These are phyloP conservation scores for Tyria jacobaeae DNA, from an alignment of 2,888 invertebrate species.

Conservation along the genomic window DNA sequence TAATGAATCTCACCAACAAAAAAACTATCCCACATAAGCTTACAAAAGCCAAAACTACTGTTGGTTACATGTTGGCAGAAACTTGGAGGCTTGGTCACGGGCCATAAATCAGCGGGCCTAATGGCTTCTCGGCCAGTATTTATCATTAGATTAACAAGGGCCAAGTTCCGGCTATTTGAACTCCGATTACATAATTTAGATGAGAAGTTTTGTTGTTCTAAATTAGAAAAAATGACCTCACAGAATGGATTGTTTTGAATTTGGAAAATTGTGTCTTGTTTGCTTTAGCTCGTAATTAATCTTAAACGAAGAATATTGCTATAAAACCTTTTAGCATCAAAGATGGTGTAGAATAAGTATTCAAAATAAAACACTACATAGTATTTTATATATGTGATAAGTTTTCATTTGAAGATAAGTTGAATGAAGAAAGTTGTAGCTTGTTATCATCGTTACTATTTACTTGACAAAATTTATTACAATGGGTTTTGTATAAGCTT, in stretches of 20 bases:
- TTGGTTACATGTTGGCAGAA: constrained; percentile 20
- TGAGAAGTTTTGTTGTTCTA: constrained; percentile 20
- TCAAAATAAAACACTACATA: no score
- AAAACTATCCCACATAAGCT: constrained; percentile 24
- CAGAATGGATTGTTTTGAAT: constrained; percentile 2
- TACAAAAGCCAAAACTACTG: constrained; percentile 21
- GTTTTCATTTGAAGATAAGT: no score
- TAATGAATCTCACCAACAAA: constrained; percentile 12
- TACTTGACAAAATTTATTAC: no score
- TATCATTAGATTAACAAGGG: constrained; percentile 56
- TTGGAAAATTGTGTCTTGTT: background rate
- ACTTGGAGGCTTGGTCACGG: constrained; percentile 28
- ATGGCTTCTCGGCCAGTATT: constrained; percentile 53
- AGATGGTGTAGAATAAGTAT: no score
- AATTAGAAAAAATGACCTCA: constrained; percentile 16
- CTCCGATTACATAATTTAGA: constrained; percentile 25
- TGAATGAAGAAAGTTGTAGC: no score
- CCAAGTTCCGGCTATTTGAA: constrained; percentile 38
- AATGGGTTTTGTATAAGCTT: no score
- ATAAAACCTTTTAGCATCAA: no score
- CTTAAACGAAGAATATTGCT: no score
- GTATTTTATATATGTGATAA: no score
- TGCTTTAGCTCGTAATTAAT: no score
- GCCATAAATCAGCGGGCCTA: constrained; percentile 61
- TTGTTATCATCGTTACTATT: no score